Conservation (phyloP, 1,140 invertebrate genomes). For the Megathymus violae region DNA sequence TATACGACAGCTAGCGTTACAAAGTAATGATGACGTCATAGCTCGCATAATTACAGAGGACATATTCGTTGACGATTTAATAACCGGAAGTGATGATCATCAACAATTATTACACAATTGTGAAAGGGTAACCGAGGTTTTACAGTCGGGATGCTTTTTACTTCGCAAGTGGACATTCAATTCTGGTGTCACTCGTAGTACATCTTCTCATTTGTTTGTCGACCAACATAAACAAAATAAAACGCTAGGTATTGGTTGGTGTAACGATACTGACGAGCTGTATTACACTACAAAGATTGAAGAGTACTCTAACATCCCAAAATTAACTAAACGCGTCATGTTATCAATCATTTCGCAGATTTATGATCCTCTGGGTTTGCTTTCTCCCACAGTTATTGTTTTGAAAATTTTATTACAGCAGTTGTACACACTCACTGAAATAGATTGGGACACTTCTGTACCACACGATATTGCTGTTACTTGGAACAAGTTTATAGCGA, state of each 20-base stretch:
- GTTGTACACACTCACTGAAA: conserved; percentile 21
- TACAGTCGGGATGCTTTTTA: conserved; percentile 41
- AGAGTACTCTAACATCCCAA: conserved; percentile 3
- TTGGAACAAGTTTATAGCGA: conserved; percentile 12
- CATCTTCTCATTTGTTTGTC: conserved; percentile 6
- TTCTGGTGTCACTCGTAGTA: background rate
- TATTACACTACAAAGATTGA: conserved; percentile 40
- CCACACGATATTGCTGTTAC: conserved; percentile 1
- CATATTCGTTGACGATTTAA: conserved; percentile 43
- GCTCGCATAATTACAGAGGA: conserved; percentile 27
- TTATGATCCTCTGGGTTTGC: conserved; percentile 24
- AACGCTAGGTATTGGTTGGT: conserved; percentile 38
- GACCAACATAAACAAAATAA: conserved; percentile 38
- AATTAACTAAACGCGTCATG: conserved; percentile 34
- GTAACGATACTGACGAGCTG: conserved; percentile 34
- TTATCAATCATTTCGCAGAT: conserved; percentile 28
- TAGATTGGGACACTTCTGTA: conserved; percentile 27
- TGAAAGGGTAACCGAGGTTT: conserved; percentile 13
- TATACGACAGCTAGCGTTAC: conserved; percentile 35
- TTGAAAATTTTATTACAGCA: conserved; percentile 32
- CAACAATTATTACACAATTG: conserved; percentile 39
- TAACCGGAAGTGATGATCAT: conserved; percentile 36
- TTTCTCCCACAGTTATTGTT: conserved; percentile 25
- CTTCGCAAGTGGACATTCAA: conserved; percentile 46
- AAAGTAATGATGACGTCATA: conserved; percentile 32